Percentiles rank a stretch among this genome's conserved stretches.
These are phyloP conservation scores for Theonella swinhoei DNA, from an alignment of 37 sponge, comb jelly and placozoan species.

Conservation along the genomic window DNA sequence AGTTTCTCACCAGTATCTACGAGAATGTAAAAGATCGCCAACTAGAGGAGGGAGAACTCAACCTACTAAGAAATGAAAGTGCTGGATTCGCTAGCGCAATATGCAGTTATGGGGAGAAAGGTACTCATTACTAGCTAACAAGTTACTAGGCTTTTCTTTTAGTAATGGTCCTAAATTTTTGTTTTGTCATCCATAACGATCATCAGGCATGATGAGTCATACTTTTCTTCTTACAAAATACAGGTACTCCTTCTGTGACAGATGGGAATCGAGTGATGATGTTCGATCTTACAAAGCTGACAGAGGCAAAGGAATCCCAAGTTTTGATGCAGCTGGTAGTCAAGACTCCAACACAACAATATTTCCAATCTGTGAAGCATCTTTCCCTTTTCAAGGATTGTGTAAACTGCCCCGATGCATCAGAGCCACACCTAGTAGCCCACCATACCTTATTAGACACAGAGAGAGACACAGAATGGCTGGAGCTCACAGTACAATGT, in stretches of 20 bases:
- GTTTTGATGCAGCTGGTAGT: not conserved
- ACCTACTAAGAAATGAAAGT: constrained; percentile 24
- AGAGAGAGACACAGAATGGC: not conserved
- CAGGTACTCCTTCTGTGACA: not conserved
- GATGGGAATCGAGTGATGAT: not conserved
- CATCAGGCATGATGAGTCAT: no score
- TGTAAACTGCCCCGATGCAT: not conserved
- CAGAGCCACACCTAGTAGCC: not conserved
- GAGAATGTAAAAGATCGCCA: not conserved
- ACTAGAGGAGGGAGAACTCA: constrained; percentile 21
- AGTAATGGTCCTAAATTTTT: no score
- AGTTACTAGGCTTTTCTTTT: no score
- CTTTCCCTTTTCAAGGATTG: not conserved
- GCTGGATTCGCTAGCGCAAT: constrained; percentile 33
- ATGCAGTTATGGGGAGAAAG: constrained; percentile 14
- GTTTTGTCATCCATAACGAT: no score
- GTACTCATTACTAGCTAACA: no score
- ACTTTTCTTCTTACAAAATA: no score
- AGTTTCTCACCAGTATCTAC: not conserved
- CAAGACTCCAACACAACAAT: not conserved
- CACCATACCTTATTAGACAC: not conserved
- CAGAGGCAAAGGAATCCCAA: not conserved
- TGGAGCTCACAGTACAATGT: not conserved
- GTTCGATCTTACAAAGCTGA: not conserved
- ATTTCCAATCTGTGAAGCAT: not conserved